Evolutionary conservation across 53 echinoderm and acorn worm species (phyloP).

Genomic region (Paracentrotus lividus): DNA sequence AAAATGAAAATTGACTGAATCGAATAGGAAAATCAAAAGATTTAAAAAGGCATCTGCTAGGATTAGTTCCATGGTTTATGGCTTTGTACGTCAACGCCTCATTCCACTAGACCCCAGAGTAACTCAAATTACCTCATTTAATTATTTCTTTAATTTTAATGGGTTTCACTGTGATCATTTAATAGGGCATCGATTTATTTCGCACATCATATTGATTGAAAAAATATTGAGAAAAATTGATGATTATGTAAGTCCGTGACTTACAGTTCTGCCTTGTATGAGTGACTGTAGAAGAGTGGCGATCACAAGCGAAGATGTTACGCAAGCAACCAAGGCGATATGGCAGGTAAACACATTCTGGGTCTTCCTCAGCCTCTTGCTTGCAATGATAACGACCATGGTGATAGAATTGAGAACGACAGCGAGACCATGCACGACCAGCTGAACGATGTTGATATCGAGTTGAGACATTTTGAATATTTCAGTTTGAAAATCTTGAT

Average conservation of each 20-base stretch:
- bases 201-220: no score
- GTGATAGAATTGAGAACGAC: not conserved
- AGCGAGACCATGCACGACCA: not conserved
- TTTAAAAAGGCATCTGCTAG: no score
- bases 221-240: no score
- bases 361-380: not conserved
- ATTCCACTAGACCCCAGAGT: no score
- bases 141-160: no score
- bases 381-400: not conserved
- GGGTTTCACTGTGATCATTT: no score
- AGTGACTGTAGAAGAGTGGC: not conserved
- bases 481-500: not conserved
- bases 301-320: not conserved
- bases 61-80: no score
- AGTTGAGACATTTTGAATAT: not conserved
- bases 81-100: no score
- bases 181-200: no score
- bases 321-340: not conserved
- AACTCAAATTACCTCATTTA: no score
- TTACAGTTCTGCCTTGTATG: not conserved
- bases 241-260: not conserved
- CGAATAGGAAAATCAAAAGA: no score
- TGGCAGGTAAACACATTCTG: not conserved
- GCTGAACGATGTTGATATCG: not conserved
- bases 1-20: no score